A percentile compares a stretch with the other conserved stretches of the same genome.
These are phyloP conservation scores for Aplodontia rufa DNA, from an alignment of 2,113 vertebrate genomes.

Conservation along the genomic window DNA sequence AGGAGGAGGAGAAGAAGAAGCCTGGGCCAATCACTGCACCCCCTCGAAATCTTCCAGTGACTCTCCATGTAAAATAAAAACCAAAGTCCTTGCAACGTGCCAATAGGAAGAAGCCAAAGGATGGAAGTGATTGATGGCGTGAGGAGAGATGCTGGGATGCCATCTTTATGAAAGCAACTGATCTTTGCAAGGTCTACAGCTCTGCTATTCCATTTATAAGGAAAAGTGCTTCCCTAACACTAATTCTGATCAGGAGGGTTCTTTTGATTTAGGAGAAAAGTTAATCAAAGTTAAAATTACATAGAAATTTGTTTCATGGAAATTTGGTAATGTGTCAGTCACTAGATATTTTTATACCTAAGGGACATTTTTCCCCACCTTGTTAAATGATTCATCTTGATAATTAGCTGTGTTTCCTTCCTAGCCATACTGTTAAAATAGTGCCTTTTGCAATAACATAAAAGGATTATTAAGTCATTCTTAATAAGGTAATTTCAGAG, in stretches of 20 bases:
- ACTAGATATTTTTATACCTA: conserved; percentile 51
- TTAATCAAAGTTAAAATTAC: conserved; percentile 59
- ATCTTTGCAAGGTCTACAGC: neutral
- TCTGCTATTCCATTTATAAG: neutral
- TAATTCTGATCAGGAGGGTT: neutral
- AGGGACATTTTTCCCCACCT: neutral
- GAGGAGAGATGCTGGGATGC: too few relatives aligned
- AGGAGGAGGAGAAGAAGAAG: too few relatives aligned
- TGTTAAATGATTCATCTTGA: conserved; percentile 43
- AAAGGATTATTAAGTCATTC: conserved; percentile 45
- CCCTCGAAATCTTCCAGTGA: neutral
- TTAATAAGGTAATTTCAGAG: conserved; percentile 48
- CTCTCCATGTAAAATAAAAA: neutral
- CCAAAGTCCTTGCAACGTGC: neutral
- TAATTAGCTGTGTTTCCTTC: conserved; percentile 22
- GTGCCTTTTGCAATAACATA: conserved; percentile 9
- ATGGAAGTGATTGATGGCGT: neutral
- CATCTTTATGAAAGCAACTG: neutral
- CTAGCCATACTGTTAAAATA: neutral
- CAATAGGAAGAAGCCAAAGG: fast-evolving
- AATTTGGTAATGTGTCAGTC: conserved; percentile 72
- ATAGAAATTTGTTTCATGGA: conserved; percentile 66
- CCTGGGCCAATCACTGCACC: neutral
- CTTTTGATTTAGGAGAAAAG: conserved; percentile 41
- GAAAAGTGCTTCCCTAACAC: conserved; percentile 49